Evolutionary conservation across 2,888 invertebrate genomes (phyloP), one percentile per base, ranked within the genome.

Genomic region (Halocaridina rubra): DNA sequence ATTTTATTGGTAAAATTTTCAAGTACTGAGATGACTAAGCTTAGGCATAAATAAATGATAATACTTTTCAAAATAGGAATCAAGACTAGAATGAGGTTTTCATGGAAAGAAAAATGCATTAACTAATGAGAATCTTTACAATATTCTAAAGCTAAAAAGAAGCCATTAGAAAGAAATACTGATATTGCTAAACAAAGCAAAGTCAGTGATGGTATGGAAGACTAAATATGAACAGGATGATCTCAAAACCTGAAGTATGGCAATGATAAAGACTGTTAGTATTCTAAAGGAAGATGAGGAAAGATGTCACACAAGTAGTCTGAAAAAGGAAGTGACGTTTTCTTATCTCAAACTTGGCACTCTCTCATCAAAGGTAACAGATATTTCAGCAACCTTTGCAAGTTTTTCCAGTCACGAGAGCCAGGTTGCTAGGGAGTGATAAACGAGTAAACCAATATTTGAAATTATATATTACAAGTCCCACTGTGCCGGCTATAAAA

Each of bases 141-240:
- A 27, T 61, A 61, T 64, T 29, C 53, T 46, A 79, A 16, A n/a
- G 13, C 67, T 80, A 67, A 75, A n/a, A n/a, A n/a, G n/a, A n/a
- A n/a, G n/a, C n/a, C n/a, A n/a, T n/a, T n/a, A n/a, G n/a, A n/a
- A n/a, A 57, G 46, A 22, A 53, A 27, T 30, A 53, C 57, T 39
- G 79, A 80, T n/a, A n/a, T 69, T 80, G 79, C 79, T 57, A 27
- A 71, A 22, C 19, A 33, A 61, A 71, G 69, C 71, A 64, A 24
- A 67, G 27, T 78, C 67, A 80, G 80, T 32, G 61, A 46, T 72
- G 61, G n/a, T 59, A 78, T 78, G 78, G 82, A 84, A 84, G 82
- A 84, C 72, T 30, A 78, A 80, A 80, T 59, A 80, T 72, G 80
- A 72, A 80, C 80, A 72, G n/a, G n/a, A n/a, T 61, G 82, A 78